These are phyloP conservation scores for Caretta caretta DNA, from an alignment of 2,113 vertebrate genomes.

Conservation along the genomic window DNA sequence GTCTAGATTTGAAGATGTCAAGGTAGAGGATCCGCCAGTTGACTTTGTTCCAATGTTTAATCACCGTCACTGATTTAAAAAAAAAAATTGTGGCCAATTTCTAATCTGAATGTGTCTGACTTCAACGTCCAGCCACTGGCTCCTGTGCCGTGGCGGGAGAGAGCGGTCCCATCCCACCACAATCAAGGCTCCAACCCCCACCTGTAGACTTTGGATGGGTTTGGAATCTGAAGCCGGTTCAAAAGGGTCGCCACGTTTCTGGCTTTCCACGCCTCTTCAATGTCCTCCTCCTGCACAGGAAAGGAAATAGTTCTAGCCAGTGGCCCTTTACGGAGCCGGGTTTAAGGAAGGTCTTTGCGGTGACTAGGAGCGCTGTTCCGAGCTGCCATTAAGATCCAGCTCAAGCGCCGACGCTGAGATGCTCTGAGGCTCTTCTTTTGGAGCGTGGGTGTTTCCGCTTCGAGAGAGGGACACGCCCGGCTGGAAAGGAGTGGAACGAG, in stretches of 20 bases:
- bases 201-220: neutral
- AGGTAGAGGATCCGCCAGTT: neutral
- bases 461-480: neutral
- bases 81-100: neutral
- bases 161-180: neutral
- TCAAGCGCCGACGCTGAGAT: neutral
- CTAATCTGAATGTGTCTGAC: neutral
- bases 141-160: neutral
- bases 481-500: neutral
- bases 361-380: neutral
- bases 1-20: neutral
- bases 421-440: neutral
- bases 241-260: neutral
- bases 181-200: neutral
- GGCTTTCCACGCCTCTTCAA: neutral
- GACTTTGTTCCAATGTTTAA: neutral
- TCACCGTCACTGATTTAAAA: neutral
- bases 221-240: neutral
- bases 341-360: neutral
- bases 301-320: neutral
- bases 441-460: neutral
- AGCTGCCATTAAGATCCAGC: neutral
- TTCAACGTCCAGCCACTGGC: neutral
- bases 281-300: neutral
- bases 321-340: neutral